phyloP scores from a whole-genome alignment of 2,797 vertebrate species.

The Clarias laeviceps region DNA sequence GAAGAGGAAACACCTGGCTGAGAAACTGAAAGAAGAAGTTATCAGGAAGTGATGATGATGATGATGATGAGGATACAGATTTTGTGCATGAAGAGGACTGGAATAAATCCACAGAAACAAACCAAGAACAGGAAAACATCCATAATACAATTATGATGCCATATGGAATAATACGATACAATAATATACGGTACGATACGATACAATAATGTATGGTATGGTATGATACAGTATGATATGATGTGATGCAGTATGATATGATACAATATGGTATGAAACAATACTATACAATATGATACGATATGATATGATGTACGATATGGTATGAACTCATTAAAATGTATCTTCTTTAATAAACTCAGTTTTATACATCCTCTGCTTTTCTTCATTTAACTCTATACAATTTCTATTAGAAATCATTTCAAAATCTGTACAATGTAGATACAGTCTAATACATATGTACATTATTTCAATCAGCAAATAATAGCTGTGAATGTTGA shows the following conservation, averaged over 20 bases:
- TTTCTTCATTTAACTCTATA: not conserved
- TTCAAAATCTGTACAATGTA: not conserved
- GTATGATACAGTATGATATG: too few relatives aligned
- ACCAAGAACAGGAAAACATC: not conserved
- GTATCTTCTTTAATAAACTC: constrained; percentile 69
- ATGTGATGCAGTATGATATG: not conserved
- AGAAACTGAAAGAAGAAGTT: constrained; percentile 97
- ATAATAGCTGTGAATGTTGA: too few relatives aligned
- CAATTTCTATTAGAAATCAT: not conserved
- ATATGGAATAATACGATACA: not conserved
- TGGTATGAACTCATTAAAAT: constrained; percentile 44
- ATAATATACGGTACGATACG: not conserved
- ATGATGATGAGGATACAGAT: not conserved
- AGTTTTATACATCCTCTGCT: constrained; percentile 69
- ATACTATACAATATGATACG: not conserved
- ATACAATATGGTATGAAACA: not conserved
- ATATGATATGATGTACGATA: not conserved
- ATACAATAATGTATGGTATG: not conserved
- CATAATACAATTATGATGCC: not conserved
- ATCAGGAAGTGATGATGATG: constrained; percentile 82
- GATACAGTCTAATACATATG: not conserved
- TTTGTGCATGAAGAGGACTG: not conserved
- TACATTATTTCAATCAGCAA: not conserved
- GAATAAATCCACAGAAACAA: not conserved
- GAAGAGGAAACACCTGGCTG: constrained; percentile 93